Conservation (phyloP, 2,888 invertebrate species). For the Rhamnusium bicolor region DNA sequence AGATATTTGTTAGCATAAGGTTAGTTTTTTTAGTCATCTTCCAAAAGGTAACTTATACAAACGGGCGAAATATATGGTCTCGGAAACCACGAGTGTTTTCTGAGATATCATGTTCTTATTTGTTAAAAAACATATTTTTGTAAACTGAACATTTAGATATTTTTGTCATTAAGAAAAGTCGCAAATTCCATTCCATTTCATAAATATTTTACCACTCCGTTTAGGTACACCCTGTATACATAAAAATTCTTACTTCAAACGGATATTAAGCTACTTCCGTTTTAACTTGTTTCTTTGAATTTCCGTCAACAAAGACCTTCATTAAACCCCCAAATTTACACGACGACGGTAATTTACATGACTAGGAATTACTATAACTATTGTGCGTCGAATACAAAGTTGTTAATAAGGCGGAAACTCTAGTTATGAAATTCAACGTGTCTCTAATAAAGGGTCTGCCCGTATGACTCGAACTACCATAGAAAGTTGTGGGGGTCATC, state of each 20-base stretch:
- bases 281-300: background rate
- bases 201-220: too few species aligned
- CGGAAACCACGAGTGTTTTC: too few species aligned
- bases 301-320: background rate
- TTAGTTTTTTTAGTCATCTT: too few species aligned
- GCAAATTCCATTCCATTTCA: too few species aligned
- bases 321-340: background rate
- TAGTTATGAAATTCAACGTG: slow-evolving; percentile 32
- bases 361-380: background rate
- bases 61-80: too few species aligned
- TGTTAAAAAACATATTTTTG: too few species aligned
- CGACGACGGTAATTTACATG: background rate
- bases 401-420: slow-evolving; percentile 35
- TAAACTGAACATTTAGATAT: too few species aligned
- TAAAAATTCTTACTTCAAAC: background rate
- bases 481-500: slow-evolving; percentile 49
- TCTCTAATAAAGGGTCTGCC: slow-evolving; percentile 23
- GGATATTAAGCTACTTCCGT: background rate
- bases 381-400: slow-evolving; percentile 28
- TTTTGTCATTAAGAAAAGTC: too few species aligned
- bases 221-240: background rate
- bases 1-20: too few species aligned
- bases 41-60: too few species aligned
- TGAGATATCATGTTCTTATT: too few species aligned
- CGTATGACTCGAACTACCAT: slow-evolving; percentile 33